These are phyloP conservation scores for Metacarcinus magister DNA, from an alignment of 2,888 invertebrate species.

Conservation along the genomic window DNA sequence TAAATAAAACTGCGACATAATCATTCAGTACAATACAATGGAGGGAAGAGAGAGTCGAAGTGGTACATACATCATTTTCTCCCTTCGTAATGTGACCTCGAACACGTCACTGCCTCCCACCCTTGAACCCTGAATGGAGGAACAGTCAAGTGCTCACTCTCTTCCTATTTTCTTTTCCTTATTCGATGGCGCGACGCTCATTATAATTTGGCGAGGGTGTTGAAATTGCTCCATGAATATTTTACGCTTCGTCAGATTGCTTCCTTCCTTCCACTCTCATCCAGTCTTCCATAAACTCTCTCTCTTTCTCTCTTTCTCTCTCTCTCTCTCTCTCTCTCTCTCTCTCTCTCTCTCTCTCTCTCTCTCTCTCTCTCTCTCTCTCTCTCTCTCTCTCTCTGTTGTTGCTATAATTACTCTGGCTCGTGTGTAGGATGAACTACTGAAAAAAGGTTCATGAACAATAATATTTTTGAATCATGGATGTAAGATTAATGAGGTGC, in stretches of 20 bases:
- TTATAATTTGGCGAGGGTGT: constrained; percentile 39
- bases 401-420: background rate
- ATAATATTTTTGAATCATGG: background rate
- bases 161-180: background rate
- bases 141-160: background rate
- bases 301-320: background rate
- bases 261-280: constrained; percentile 32
- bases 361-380: too few species aligned
- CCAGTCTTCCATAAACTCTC: constrained; percentile 5
- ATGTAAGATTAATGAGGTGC: constrained; percentile 3
- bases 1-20: too few species aligned
- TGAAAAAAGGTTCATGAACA: background rate
- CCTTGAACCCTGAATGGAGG: background rate
- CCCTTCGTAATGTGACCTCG: too few species aligned
- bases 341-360: too few species aligned
- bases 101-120: too few species aligned
- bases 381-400: too few species aligned
- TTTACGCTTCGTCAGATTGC: constrained; percentile 34
- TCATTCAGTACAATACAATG: too few species aligned
- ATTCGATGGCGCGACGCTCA: constrained; percentile 39
- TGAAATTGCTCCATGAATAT: constrained; percentile 39
- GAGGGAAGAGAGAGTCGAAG: too few species aligned
- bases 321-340: too few species aligned
- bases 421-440: background rate
- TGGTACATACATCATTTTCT: too few species aligned